Percentiles rank a stretch among this genome's conserved stretches.
phyloP scores from a whole-genome alignment of 1,140 invertebrate genomes.

The Penaeus vannamei region DNA sequence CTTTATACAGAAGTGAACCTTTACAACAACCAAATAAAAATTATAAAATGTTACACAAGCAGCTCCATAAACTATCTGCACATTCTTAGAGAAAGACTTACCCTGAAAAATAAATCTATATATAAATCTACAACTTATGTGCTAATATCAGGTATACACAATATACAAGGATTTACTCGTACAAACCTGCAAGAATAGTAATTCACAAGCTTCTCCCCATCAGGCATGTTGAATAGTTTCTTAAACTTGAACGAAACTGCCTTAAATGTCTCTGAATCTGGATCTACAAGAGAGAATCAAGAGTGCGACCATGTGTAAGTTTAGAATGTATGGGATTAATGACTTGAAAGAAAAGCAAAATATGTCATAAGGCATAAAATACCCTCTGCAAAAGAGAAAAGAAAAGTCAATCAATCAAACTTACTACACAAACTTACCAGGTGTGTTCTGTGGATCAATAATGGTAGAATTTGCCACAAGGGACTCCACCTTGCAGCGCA shows the following conservation, averaged over 20 bases:
- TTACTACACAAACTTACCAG: constrained; percentile 23
- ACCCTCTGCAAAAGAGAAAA: not conserved
- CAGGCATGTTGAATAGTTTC: constrained; percentile 90
- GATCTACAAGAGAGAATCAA: constrained; percentile 77
- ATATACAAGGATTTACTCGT: too few species aligned
- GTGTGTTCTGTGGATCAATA: constrained; percentile 39
- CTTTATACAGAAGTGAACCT: too few species aligned
- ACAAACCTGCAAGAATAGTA: constrained; percentile 91
- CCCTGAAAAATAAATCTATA: too few species aligned
- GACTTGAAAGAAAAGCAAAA: too few species aligned
- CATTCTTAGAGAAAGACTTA: too few species aligned
- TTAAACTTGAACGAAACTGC: constrained; percentile 88
- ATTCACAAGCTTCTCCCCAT: constrained; percentile 96
- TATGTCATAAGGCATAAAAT: not conserved
- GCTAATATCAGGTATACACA: too few species aligned
- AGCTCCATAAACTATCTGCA: too few species aligned
- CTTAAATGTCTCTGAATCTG: constrained; percentile 86
- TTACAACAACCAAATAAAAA: too few species aligned
- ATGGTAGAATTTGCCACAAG: constrained; percentile 80
- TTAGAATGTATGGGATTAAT: too few species aligned
- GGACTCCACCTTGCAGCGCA: constrained; percentile 96
- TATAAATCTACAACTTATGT: too few species aligned
- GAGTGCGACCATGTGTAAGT: not conserved
- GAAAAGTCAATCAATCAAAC: not conserved
- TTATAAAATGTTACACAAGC: too few species aligned